Percentiles rank a stretch among this genome's conserved stretches.
These are phyloP conservation scores for Octodon degus DNA, from an alignment of 2,113 vertebrate species.

Conservation along the genomic window DNA sequence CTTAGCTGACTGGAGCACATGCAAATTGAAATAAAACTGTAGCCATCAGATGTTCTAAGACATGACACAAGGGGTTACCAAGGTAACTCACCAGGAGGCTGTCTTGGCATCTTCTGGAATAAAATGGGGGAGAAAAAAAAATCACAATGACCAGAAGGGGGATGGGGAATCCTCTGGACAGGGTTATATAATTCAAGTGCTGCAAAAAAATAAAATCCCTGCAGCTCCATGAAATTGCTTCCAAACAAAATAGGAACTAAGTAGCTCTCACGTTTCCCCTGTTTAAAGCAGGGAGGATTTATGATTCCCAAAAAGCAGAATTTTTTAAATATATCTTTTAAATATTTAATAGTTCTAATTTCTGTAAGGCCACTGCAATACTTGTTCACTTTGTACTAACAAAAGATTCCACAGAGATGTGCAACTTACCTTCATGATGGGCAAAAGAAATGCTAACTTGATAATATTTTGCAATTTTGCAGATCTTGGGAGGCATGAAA, in stretches of 20 bases:
- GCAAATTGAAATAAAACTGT: slow-evolving; percentile 79
- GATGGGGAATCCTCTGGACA: slow-evolving; percentile 57
- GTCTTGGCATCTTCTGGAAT: slow-evolving; percentile 78
- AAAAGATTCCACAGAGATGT: not conserved
- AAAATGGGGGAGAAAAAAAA: slow-evolving; percentile 71
- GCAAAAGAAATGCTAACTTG: not conserved
- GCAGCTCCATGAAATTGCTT: slow-evolving; percentile 58
- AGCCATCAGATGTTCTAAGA: slow-evolving; percentile 77
- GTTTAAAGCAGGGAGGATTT: slow-evolving; percentile 37
- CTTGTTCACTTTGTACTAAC: not conserved
- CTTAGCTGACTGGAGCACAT: slow-evolving; percentile 73
- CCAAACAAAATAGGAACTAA: slow-evolving; percentile 59
- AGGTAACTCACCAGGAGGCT: slow-evolving; percentile 83
- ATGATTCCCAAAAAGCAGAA: not conserved
- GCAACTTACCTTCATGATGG: not conserved
- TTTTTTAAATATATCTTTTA: not conserved
- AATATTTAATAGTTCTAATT: slow-evolving; percentile 2
- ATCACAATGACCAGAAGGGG: slow-evolving; percentile 73
- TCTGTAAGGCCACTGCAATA: slow-evolving; percentile 48
- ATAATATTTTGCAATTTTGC: slow-evolving; percentile 15
- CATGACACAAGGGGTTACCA: slow-evolving; percentile 80
- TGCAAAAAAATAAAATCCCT: slow-evolving; percentile 27
- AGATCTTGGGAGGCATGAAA: not conserved
- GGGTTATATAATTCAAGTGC: slow-evolving; percentile 68
- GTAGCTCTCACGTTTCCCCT: not conserved